Evolutionary conservation across 2,113 vertebrate genomes (phyloP).

Genomic region (Pseudopodoces humilis): DNA sequence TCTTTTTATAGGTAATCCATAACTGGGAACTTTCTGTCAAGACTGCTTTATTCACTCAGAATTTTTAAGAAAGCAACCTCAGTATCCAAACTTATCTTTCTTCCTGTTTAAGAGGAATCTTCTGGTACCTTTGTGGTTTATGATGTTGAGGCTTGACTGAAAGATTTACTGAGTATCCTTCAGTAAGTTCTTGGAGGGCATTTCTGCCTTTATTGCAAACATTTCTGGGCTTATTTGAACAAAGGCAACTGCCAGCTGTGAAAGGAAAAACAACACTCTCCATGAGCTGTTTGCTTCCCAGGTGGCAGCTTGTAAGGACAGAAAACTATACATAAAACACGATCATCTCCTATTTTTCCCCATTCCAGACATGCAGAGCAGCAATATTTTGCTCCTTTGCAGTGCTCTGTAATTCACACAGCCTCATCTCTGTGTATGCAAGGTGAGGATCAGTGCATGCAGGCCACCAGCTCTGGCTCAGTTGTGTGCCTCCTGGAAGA

Average conservation of each 20-base stretch:
- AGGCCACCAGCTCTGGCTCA: background rate
- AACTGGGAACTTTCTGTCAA: conserved; percentile 71
- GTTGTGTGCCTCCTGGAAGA: background rate
- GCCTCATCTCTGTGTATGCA: background rate
- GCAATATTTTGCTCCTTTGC: background rate
- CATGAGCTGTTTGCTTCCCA: background rate
- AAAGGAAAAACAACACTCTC: background rate
- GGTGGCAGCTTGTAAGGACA: background rate
- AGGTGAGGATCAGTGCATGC: background rate
- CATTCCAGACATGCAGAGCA: background rate
- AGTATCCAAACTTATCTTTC: conserved; percentile 51
- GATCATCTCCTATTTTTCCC: background rate
- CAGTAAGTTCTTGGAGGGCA: background rate
- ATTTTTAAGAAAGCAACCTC: conserved; percentile 65
- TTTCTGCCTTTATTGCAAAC: background rate
- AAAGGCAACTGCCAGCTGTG: background rate
- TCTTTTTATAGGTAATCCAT: conserved; percentile 82
- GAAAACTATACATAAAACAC: background rate
- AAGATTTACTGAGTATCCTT: conserved; percentile 3
- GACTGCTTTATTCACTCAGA: conserved; percentile 65
- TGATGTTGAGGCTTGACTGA: background rate
- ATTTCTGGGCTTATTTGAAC: conserved; percentile 3
- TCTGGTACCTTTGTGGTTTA: background rate
- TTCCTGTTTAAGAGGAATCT: background rate
- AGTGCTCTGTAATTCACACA: background rate